These are phyloP conservation scores for Aulostomus chinensis DNA, from an alignment of 2,797 vertebrate species.

Conservation along the genomic window DNA sequence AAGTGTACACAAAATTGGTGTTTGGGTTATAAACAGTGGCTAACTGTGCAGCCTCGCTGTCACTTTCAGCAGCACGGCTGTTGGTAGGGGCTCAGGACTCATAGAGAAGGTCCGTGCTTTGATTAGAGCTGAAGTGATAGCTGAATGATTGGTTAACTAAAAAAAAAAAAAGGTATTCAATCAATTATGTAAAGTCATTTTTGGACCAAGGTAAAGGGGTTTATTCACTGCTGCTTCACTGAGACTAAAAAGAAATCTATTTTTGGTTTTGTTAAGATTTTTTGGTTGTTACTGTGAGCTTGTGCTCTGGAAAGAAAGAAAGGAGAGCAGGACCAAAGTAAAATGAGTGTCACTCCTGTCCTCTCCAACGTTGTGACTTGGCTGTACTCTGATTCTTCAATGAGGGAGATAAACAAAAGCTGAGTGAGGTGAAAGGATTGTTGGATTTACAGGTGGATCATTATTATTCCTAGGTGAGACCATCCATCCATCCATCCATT, in stretches of 20 bases:
- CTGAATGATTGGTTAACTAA: neutral
- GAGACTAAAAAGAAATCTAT: too few species aligned
- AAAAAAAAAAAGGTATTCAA: neutral
- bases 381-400: neutral
- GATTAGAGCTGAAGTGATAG: neutral
- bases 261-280: neutral
- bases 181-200: too few species aligned
- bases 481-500: too few species aligned
- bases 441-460: too few species aligned
- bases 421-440: neutral
- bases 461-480: neutral
- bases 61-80: constrained; percentile 11
- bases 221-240: too few species aligned
- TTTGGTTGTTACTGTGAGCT: neutral
- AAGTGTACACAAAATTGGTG: constrained; percentile 44
- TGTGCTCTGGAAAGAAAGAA: too few species aligned
- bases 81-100: constrained; percentile 11
- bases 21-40: constrained; percentile 54
- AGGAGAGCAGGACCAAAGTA: neutral
- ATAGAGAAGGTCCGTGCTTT: neutral
- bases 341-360: neutral
- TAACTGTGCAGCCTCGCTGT: constrained; percentile 20
- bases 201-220: too few species aligned
- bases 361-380: neutral
- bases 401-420: neutral